A percentile compares a stretch with the other conserved stretches of the same genome.
These are phyloP conservation scores for Ormia ochracea DNA, from an alignment of 2,888 invertebrate genomes.

Conservation along the genomic window DNA sequence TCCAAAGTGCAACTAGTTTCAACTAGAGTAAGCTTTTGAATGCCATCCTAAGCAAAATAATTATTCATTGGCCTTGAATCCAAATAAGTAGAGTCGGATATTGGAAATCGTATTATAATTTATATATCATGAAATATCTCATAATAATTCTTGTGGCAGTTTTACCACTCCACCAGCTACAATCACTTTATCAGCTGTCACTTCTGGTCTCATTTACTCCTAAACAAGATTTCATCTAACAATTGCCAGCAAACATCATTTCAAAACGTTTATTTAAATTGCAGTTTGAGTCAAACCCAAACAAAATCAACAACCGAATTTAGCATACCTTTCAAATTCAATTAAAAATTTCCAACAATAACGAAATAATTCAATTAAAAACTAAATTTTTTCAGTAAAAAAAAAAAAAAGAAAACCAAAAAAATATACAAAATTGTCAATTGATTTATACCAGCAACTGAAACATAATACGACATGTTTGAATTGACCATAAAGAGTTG, in stretches of 20 bases:
- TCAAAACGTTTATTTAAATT: constrained; percentile 12
- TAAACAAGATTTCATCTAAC: constrained; percentile 1
- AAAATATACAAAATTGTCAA: constrained; percentile 33
- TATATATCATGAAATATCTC: no score
- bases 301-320: not conserved
- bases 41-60: no score
- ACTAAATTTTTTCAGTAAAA: constrained; percentile 28
- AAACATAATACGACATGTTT: constrained; percentile 9
- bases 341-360: constrained; percentile 51
- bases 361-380: constrained; percentile 59
- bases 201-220: not conserved
- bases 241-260: not conserved
- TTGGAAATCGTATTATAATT: no score
- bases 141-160: not conserved
- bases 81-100: no score
- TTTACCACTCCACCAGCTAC: not conserved
- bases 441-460: constrained; percentile 4
- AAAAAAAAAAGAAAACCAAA: not conserved
- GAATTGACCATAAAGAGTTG: constrained; percentile 22
- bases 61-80: no score
- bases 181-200: not conserved
- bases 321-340: constrained; percentile 55
- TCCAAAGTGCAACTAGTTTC: no score
- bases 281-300: constrained; percentile 21
- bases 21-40: no score